Conservation (phyloP, 35 echinoderm and acorn worm genomes). For the Apostichopus californicus region DNA sequence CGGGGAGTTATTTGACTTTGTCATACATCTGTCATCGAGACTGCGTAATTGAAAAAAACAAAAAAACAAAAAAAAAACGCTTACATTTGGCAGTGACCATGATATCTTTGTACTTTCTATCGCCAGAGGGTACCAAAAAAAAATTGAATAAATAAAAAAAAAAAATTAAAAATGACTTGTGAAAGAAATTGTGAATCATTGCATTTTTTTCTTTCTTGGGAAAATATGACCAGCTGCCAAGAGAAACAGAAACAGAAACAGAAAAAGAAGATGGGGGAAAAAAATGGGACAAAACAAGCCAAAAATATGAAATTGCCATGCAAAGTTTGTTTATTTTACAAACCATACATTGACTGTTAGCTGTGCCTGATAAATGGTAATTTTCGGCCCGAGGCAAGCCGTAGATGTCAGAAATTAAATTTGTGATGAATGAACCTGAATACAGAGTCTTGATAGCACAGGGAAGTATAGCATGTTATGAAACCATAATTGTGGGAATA, state of each 20-base stretch:
- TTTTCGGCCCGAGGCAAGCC: neutral
- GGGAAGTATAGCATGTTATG: too few relatives aligned
- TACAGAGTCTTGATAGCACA: too few relatives aligned
- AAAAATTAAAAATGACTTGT: neutral
- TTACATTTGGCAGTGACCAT: neutral
- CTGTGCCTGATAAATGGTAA: neutral
- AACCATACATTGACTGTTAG: neutral
- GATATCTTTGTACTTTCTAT: neutral
- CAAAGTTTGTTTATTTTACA: neutral
- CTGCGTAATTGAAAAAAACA: too few relatives aligned
- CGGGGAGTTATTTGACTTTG: too few relatives aligned
- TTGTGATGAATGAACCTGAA: too few relatives aligned
- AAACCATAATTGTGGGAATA: too few relatives aligned
- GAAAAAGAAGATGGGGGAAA: neutral
- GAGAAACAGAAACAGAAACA: neutral
- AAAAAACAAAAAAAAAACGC: too few relatives aligned
- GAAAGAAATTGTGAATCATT: neutral
- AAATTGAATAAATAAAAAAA: too few relatives aligned
- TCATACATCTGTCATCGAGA: too few relatives aligned
- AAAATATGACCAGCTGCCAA: slow-evolving; percentile 1
- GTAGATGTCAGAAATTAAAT: too few relatives aligned
- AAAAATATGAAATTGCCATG: neutral
- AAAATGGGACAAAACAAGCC: neutral
- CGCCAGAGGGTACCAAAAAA: neutral
- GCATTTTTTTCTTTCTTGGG: neutral